These are phyloP conservation scores for Toxonevra muliebris DNA, from an alignment of 2,888 invertebrate genomes.

Conservation along the genomic window DNA sequence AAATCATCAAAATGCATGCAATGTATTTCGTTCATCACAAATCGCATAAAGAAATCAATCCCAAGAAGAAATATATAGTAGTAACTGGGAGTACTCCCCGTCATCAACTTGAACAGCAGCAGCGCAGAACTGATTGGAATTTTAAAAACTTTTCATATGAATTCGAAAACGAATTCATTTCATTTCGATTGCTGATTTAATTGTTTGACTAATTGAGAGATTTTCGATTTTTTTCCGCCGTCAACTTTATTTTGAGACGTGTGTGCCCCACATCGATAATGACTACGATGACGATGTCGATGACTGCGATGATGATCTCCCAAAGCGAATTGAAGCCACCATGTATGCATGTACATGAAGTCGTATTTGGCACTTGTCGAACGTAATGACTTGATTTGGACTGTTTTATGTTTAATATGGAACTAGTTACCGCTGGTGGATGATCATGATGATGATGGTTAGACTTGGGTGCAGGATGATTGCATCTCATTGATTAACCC, in stretches of 20 bases:
- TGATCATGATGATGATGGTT: conserved; percentile 11
- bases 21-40: too few species aligned
- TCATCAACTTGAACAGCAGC: too few species aligned
- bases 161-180: conserved; percentile 25
- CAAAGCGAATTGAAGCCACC: conserved; percentile 11
- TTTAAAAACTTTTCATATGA: conserved; percentile 18
- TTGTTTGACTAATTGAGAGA: conserved; percentile 65
- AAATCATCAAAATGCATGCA: too few species aligned
- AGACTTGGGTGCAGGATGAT: conserved; percentile 41
- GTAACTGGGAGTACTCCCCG: too few species aligned
- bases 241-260: background rate
- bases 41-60: too few species aligned
- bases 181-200: conserved; percentile 61
- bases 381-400: conserved; percentile 59
- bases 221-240: conserved; percentile 50
- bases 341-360: conserved; percentile 43
- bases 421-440: conserved; percentile 15
- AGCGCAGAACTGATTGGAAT: background rate
- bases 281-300: conserved; percentile 22
- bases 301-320: conserved; percentile 15
- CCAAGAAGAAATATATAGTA: too few species aligned
- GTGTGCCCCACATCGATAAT: background rate
- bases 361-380: conserved; percentile 53
- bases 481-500: conserved; percentile 49
- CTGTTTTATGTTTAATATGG: background rate